Evolutionary conservation across 2,113 vertebrate species (phyloP).

Genomic region (Rousettus leschenaultii): DNA sequence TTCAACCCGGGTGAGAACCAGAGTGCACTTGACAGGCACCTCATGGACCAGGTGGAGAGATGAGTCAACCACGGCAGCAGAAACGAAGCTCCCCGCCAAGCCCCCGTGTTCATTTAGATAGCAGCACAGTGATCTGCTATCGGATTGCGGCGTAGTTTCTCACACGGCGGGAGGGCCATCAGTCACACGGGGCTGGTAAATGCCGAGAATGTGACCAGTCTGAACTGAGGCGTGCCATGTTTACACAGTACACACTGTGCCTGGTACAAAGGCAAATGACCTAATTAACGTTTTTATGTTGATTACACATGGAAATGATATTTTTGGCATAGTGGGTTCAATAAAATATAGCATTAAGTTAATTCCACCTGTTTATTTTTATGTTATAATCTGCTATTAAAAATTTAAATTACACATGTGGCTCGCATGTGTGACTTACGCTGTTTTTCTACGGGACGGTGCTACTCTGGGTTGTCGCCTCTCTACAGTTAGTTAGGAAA

Average conservation of each 20-base stretch:
- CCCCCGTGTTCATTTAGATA: not conserved
- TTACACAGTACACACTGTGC: not conserved
- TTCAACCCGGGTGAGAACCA: not conserved
- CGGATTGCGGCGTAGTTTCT: not conserved
- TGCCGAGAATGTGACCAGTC: not conserved
- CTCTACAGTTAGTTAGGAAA: constrained; percentile 29
- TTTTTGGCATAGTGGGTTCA: not conserved
- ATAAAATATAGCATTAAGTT: not conserved
- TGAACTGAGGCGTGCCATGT: not conserved
- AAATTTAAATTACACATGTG: not conserved
- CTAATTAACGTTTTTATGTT: not conserved
- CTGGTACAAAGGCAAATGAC: not conserved
- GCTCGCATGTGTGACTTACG: not conserved
- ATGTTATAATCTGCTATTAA: not conserved
- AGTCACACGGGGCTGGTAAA: not conserved
- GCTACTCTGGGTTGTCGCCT: not conserved
- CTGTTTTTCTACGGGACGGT: not conserved
- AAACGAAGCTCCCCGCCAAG: not conserved
- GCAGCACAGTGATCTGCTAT: not conserved
- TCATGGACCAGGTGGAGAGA: not conserved
- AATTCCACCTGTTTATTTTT: not conserved
- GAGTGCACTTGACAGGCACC: not conserved
- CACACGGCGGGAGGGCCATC: not conserved
- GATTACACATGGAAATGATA: not conserved
- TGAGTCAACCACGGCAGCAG: not conserved